Evolutionary conservation across 2,113 vertebrate species (phyloP).

Genomic region (Leptosomus discolor): DNA sequence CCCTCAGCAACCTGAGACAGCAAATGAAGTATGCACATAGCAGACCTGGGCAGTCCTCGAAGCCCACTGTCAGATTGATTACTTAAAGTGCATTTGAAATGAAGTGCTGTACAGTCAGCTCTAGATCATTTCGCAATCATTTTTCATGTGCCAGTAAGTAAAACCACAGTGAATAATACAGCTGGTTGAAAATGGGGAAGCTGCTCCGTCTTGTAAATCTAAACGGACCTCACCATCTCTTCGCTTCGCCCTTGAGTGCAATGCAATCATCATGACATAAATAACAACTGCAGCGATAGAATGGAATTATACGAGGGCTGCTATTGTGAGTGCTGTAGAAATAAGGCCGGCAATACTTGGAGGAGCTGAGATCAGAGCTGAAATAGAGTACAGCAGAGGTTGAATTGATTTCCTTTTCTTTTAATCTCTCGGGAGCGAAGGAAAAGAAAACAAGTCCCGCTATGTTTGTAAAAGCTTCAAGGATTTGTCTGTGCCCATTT

Average conservation of each 20-base stretch:
- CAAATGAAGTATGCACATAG: not conserved
- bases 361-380: not conserved
- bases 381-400: not conserved
- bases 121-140: not conserved
- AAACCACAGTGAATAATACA: not conserved
- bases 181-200: not conserved
- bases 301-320: not conserved
- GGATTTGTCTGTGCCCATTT: not conserved
- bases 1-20: not conserved
- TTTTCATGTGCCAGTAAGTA: not conserved
- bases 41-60: not conserved
- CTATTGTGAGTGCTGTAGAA: not conserved
- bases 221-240: not conserved
- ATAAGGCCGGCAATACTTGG: not conserved
- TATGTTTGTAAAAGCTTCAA: not conserved
- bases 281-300: not conserved
- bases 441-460: not conserved
- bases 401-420: not conserved
- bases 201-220: not conserved
- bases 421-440: not conserved
- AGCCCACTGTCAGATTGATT: not conserved
- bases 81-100: not conserved
- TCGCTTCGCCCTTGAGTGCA: not conserved
- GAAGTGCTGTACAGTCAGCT: not conserved
- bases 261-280: not conserved